These are phyloP conservation scores for Sinocyclocheilus rhinocerous DNA, from an alignment of 2,113 vertebrate species.

Conservation along the genomic window DNA sequence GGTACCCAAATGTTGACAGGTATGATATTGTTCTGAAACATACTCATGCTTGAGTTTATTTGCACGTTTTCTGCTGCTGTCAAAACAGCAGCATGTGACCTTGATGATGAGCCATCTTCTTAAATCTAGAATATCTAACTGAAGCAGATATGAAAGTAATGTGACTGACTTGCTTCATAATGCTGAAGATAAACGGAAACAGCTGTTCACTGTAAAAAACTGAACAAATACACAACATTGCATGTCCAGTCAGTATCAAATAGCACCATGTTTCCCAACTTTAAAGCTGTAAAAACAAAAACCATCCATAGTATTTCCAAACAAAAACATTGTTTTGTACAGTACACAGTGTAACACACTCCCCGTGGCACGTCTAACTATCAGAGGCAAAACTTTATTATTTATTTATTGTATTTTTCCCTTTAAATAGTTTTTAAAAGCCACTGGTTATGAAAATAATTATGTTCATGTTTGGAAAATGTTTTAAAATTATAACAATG, in stretches of 20 bases:
- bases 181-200: conserved; percentile 7
- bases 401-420: not conserved
- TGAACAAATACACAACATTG: not conserved
- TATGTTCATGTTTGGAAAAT: not conserved
- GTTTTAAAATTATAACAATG: not conserved
- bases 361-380: not conserved
- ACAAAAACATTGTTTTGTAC: not conserved
- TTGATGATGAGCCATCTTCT: not conserved
- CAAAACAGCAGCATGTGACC: not conserved
- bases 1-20: no score
- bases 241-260: conserved; percentile 4
- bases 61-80: not conserved
- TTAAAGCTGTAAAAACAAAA: conserved; percentile 37
- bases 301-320: not conserved
- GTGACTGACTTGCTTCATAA: conserved; percentile 11
- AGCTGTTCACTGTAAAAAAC: not conserved
- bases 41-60: not conserved
- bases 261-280: not conserved
- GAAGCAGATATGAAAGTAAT: not conserved
- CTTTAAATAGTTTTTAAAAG: not conserved
- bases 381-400: not conserved
- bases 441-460: not conserved
- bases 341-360: not conserved
- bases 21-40: not conserved
- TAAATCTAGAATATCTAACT: conserved; percentile 10